Evolutionary conservation across 2,888 invertebrate species (phyloP).

Genomic region (Unio pictorum): DNA sequence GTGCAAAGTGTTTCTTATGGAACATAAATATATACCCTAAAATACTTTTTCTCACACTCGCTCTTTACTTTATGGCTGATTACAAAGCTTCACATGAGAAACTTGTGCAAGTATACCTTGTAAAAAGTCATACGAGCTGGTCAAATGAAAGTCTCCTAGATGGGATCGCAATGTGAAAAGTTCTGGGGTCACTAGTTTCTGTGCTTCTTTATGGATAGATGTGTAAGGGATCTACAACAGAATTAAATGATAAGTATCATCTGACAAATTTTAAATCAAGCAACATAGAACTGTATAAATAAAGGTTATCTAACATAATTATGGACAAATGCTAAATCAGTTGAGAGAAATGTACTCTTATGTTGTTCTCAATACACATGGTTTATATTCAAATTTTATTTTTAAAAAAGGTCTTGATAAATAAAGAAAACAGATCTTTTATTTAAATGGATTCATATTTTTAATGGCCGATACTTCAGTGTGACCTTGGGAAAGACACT

Average conservation of each 20-base stretch:
- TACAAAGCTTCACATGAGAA: neutral
- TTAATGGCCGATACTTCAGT: too few species aligned
- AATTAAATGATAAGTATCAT: neutral
- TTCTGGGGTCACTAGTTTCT: constrained; percentile 40
- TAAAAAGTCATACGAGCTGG: constrained; percentile 64
- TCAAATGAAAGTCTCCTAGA: constrained; percentile 49
- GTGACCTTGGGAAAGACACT: too few species aligned
- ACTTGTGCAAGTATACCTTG: constrained; percentile 45
- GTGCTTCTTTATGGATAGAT: constrained; percentile 44
- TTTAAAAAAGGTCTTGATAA: too few species aligned
- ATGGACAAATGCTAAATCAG: neutral
- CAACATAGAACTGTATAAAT: neutral
- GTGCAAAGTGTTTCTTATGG: too few species aligned
- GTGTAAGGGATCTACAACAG: constrained; percentile 56
- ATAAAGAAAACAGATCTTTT: too few species aligned
- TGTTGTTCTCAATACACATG: too few species aligned
- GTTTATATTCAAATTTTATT: too few species aligned
- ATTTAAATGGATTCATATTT: too few species aligned
- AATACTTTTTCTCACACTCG: too few species aligned
- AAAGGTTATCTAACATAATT: neutral
- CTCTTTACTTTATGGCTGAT: too few species aligned
- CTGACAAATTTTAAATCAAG: constrained; percentile 1
- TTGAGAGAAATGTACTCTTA: too few species aligned
- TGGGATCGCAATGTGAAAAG: constrained; percentile 31
- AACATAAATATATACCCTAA: too few species aligned